Conservation (phyloP, 2,797 vertebrate genomes). For the Arnoldichthys spilopterus region DNA sequence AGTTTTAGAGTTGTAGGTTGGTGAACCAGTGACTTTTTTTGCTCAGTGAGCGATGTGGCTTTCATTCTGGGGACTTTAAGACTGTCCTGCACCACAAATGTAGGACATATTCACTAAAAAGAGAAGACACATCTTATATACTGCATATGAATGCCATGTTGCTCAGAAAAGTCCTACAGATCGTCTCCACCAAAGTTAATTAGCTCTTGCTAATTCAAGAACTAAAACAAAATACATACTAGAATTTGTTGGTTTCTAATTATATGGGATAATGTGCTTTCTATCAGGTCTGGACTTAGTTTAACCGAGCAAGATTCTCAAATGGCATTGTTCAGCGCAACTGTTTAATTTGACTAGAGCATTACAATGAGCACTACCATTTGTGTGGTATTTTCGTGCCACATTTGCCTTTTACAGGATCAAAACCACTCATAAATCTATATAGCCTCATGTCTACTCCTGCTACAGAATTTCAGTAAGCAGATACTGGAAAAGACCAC, state of each 20-base stretch:
- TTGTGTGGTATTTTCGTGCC: not conserved
- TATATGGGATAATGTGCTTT: no score
- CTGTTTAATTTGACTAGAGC: not conserved
- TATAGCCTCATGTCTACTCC: not conserved
- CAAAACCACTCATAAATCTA: constrained; percentile 4
- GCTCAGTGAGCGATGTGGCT: not conserved
- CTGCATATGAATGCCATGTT: not conserved
- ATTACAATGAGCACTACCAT: not conserved
- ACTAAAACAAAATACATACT: no score
- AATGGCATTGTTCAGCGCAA: not conserved
- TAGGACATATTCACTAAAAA: not conserved
- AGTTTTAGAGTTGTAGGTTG: not conserved
- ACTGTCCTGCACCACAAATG: not conserved
- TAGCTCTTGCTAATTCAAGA: not conserved
- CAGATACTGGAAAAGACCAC: not conserved
- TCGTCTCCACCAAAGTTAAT: not conserved
- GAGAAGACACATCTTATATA: not conserved
- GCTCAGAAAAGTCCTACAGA: not conserved
- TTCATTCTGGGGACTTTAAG: not conserved
- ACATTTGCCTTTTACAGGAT: not conserved
- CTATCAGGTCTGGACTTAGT: not conserved
- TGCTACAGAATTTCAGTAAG: not conserved
- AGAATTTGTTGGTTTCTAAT: not conserved
- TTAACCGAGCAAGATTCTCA: not conserved
- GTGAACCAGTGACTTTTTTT: not conserved